Evolutionary conservation across 2,888 invertebrate species (phyloP).

Genomic region (Abrostola triplasia): DNA sequence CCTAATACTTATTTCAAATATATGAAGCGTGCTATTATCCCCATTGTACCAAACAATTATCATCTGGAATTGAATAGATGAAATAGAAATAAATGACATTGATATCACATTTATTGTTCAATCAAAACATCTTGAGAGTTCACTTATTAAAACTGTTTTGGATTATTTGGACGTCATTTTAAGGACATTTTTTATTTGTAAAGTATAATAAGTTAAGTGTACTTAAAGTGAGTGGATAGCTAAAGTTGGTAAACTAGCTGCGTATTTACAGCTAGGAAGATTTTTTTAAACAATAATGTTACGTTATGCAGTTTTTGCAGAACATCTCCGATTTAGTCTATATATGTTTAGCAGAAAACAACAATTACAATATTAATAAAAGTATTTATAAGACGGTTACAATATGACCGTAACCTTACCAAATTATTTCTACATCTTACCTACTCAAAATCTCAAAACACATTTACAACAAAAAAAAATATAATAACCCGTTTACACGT

Average conservation of each 20-base stretch:
- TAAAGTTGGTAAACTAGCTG: no score
- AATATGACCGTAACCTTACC: conserved; percentile 4
- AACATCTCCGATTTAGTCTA: no score
- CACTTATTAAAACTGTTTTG: not conserved
- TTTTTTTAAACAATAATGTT: no score
- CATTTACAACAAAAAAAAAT: conserved; percentile 39
- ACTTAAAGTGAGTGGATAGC: no score
- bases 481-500: conserved; percentile 54
- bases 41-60: conserved; percentile 29
- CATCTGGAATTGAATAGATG: conserved; percentile 15
- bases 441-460: conserved; percentile 25
- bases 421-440: not conserved
- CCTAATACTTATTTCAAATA: conserved; percentile 32
- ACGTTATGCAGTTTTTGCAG: no score
- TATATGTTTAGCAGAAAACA: no score
- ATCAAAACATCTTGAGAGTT: conserved; percentile 19
- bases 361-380: no score
- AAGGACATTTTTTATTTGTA: no score
- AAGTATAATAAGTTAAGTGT: no score
- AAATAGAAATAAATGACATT: conserved; percentile 5
- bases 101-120: conserved; percentile 8
- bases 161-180: not conserved
- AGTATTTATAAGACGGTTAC: not conserved
- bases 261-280: no score
- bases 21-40: conserved; percentile 46